Conservation (phyloP, 2,113 vertebrate genomes). For the Macquaria ambigua region DNA sequence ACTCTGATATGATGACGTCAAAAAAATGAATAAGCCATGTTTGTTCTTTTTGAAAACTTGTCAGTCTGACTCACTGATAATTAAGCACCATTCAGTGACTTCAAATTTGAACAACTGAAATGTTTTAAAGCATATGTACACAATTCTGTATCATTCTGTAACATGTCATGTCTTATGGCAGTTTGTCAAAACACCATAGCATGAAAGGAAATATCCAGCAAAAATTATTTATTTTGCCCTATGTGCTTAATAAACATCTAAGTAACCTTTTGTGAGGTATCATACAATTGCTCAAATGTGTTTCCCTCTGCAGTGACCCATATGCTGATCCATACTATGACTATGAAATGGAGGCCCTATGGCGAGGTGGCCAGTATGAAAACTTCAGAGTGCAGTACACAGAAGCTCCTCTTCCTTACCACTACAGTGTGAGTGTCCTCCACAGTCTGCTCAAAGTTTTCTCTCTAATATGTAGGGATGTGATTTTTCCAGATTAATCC, state of each 20-base stretch:
- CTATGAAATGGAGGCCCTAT: constrained; percentile 95
- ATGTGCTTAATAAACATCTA: neutral
- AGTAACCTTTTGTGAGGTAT: neutral
- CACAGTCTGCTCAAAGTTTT: neutral
- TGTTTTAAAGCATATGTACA: neutral
- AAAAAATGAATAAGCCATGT: too few species aligned
- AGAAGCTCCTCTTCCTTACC: constrained; percentile 92
- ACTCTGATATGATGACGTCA: too few species aligned
- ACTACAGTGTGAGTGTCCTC: constrained; percentile 89
- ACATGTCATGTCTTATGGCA: neutral
- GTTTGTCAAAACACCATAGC: neutral
- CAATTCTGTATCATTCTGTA: neutral
- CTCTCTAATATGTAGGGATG: too few species aligned
- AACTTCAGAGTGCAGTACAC: constrained; percentile 99
- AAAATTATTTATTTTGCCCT: neutral
- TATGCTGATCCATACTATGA: constrained; percentile 96
- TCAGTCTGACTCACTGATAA: neutral
- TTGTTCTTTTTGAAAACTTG: neutral
- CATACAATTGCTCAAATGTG: neutral
- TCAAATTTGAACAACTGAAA: neutral
- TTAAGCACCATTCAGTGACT: neutral
- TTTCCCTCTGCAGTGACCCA: constrained; percentile 83
- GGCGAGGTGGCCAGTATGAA: constrained; percentile 98
- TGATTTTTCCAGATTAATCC: too few species aligned
- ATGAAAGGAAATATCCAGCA: neutral